These are phyloP conservation scores for Eulacestoma nigropectus DNA, from an alignment of 2,113 vertebrate species.

Conservation along the genomic window DNA sequence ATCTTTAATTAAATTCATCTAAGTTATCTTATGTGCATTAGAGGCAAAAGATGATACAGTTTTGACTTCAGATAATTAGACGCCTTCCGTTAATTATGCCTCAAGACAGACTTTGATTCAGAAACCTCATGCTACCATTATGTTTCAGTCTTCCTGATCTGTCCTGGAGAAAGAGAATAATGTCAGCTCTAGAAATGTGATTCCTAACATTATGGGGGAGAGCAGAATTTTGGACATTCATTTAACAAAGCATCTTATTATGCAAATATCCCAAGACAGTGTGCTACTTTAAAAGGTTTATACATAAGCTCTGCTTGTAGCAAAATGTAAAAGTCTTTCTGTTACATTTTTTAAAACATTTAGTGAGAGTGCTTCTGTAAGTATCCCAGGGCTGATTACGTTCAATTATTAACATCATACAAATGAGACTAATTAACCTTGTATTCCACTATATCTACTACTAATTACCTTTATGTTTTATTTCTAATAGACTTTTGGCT, in stretches of 20 bases:
- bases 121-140: neutral
- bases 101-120: constrained; percentile 28
- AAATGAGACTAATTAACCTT: constrained; percentile 54
- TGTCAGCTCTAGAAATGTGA: neutral
- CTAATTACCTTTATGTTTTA: constrained; percentile 28
- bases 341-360: neutral
- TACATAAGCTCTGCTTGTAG: constrained; percentile 1
- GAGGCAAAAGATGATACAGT: constrained; percentile 25
- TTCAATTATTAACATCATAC: constrained; percentile 49
- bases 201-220: neutral
- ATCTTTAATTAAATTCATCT: constrained; percentile 46
- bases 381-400: constrained; percentile 27
- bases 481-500: constrained; percentile 6
- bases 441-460: constrained; percentile 10
- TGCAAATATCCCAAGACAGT: constrained; percentile 1
- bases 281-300: neutral
- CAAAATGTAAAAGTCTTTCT: constrained; percentile 12
- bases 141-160: neutral
- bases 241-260: constrained; percentile 15
- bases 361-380: neutral
- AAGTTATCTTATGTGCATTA: constrained; percentile 8
- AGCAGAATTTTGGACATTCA: neutral
- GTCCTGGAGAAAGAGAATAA: neutral
- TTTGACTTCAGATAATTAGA: constrained; percentile 50
- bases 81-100: neutral